Evolutionary conservation across 2,113 vertebrate genomes (phyloP).

Genomic region (Galeopterus variegatus): DNA sequence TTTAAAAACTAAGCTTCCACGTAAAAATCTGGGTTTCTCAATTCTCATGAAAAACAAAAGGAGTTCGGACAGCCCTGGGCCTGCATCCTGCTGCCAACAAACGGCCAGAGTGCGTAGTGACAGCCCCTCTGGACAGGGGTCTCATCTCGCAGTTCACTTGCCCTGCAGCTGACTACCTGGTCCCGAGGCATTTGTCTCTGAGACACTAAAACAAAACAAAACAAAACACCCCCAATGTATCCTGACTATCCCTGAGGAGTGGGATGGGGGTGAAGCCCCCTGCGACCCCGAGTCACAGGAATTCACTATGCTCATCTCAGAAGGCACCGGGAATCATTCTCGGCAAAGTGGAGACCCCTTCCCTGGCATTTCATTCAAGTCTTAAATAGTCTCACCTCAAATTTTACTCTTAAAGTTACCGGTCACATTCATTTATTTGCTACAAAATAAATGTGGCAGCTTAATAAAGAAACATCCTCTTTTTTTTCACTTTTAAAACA

Average conservation of each 20-base stretch:
- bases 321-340: too few species aligned
- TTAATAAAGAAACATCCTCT: not conserved
- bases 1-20: not conserved
- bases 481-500: not conserved
- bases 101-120: too few species aligned
- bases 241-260: not conserved
- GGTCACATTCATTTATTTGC: not conserved
- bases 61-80: accelerated
- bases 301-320: not conserved
- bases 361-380: not conserved
- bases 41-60: not conserved
- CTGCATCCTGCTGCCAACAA: accelerated
- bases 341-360: not conserved
- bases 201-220: not conserved
- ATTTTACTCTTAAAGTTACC: not conserved
- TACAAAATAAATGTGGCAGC: not conserved
- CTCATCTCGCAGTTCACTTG: too few species aligned
- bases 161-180: not conserved
- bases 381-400: not conserved
- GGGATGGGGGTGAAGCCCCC: not conserved
- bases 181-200: not conserved
- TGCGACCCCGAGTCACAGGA: too few species aligned
- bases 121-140: accelerated
- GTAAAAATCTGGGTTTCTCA: not conserved
- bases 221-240: not conserved